Evolutionary conservation across 92 coral and sea anemone genomes (phyloP).

Genomic region (Anthopleura xanthogrammica): DNA sequence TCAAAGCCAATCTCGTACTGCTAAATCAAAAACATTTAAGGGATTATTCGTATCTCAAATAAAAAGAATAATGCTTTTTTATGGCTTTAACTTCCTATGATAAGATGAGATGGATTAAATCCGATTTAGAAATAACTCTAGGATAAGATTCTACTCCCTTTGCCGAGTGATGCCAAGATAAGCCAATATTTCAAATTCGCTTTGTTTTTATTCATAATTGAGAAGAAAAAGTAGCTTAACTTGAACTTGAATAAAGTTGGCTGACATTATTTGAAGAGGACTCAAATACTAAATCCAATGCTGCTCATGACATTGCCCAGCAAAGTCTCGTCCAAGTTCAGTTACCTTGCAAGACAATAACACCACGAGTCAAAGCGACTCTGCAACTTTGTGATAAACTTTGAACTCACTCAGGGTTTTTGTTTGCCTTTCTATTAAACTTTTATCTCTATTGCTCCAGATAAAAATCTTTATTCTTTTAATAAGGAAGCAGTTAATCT

Average conservation of each 20-base stretch:
- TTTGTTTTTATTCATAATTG: neutral
- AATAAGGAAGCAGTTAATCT: slow-evolving; percentile 30
- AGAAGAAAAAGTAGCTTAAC: neutral
- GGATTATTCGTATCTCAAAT: neutral
- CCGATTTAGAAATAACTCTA: neutral
- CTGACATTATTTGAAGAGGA: neutral
- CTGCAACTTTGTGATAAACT: neutral
- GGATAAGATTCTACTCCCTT: neutral
- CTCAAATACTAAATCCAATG: neutral
- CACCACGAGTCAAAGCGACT: neutral
- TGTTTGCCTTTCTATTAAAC: neutral
- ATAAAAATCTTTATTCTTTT: slow-evolving; percentile 15
- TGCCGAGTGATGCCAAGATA: neutral
- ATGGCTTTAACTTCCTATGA: neutral
- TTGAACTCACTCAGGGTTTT: neutral
- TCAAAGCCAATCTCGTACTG: neutral
- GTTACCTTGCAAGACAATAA: neutral
- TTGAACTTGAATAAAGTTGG: neutral
- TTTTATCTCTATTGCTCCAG: slow-evolving; percentile 16
- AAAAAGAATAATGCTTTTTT: neutral
- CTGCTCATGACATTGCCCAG: neutral
- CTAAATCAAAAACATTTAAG: neutral
- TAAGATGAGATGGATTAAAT: neutral
- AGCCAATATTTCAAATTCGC: neutral
- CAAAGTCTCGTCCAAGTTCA: neutral